Evolutionary conservation across 2,888 invertebrate species (phyloP).

Genomic region (Chaetoderma sp.): DNA sequence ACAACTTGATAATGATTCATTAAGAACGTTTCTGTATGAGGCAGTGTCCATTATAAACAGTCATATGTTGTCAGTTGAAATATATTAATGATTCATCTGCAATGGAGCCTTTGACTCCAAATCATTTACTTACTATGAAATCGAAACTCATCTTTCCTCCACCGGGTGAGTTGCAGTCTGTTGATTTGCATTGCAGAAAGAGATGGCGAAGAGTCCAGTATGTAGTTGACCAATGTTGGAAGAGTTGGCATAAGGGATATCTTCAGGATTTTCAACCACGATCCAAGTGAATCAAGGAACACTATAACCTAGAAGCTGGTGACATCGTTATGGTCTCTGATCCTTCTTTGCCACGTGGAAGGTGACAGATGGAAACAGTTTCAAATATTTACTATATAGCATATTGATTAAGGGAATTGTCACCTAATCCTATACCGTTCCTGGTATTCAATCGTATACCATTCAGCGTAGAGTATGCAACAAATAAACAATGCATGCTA

Average conservation of each 20-base stretch:
- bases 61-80: background rate
- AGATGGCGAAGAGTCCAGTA: background rate
- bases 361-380: too few relatives aligned
- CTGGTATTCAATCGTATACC: too few relatives aligned
- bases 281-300: background rate
- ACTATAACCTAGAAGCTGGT: background rate
- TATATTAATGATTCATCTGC: background rate
- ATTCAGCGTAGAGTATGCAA: too few relatives aligned
- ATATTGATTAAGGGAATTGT: too few relatives aligned
- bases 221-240: background rate
- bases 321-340: background rate
- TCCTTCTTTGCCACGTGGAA: background rate
- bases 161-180: background rate
- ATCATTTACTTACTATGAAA: background rate
- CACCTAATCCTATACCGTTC: too few relatives aligned
- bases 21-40: background rate
- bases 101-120: background rate
- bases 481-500: too few relatives aligned
- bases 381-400: too few relatives aligned
- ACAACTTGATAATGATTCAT: background rate
- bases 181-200: background rate
- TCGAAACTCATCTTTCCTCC: background rate
- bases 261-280: background rate
- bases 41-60: background rate
- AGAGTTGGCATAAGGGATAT: background rate